Base-by-base conservation (phyloP, 2,888 invertebrate genomes). In the Chrysolina oricalcia region DNA sequence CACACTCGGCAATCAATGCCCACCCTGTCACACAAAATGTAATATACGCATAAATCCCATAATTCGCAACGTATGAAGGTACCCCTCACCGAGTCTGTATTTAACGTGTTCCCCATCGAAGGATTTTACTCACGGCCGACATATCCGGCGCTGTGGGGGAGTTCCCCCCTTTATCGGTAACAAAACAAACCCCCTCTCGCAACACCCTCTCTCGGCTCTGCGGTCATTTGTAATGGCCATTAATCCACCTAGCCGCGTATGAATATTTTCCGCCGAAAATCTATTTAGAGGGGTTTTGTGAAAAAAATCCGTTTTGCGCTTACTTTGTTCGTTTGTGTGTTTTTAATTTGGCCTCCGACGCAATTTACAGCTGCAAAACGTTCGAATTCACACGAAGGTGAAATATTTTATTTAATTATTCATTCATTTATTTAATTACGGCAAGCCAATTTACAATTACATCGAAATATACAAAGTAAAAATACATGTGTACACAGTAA, bases 141-240 rank as follows among this genome's bases (percentile, higher is more conserved):
- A 64, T 77, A 53, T 68, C 66, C 73, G 64, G 69, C 64, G 67
- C n/a, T n/a, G 65, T 64, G 69, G 79, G 78, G 69, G 68, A 62
- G 48, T 73, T 69, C 72, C 77, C 53, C 53, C 19, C 53, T 53
- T 53, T 13, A 21, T 53, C 23, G 53, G 13, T 19, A 53, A 53
- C 53, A 53, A 63, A 70, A 59, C 56, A 27, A 21, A 59, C 78
- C 76, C 72, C 73, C 65, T 41, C 64, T 35, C 76, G 73, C 72
- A 70, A 78, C 74, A 76, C 65, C 75, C 75, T 48, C 72, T 23
- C 67, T 17, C 72, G 73, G 72, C 74, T 62, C 74, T 81, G 81
- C 78, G 81, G 81, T 78, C 81, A 80, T 81, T 80, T 78, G 80
- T 80, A 81, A 79, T 80, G 76, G 80, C 79, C 73, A 81, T 81